A percentile compares a stretch with the other conserved stretches of the same genome.
Conservation (phyloP, 2,797 vertebrate genomes). For the Manis pentadactyla region DNA sequence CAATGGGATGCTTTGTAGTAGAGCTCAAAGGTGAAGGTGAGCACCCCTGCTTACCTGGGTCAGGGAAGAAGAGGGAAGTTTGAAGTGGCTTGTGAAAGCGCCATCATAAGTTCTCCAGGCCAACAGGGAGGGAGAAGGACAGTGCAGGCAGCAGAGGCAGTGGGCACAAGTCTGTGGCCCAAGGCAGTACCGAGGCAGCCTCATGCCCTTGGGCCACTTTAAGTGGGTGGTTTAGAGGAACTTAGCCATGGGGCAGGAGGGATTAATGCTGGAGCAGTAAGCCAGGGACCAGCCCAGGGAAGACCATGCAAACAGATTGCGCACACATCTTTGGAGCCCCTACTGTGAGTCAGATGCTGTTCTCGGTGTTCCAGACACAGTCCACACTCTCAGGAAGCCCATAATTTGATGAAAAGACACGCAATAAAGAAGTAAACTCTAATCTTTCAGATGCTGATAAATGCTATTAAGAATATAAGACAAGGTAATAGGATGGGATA, state of each 20-base stretch:
- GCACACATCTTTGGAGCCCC: background rate
- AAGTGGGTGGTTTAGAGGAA: background rate
- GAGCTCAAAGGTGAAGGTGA: background rate
- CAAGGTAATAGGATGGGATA: background rate
- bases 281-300: background rate
- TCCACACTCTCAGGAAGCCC: background rate
- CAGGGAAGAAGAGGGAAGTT: background rate
- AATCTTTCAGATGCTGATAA: background rate
- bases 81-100: background rate
- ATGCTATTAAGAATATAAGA: conserved; percentile 5
- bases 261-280: background rate
- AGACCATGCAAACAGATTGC: background rate
- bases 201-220: background rate
- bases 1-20: background rate
- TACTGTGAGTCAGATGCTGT: background rate
- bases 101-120: background rate
- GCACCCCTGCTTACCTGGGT: background rate
- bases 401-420: background rate
- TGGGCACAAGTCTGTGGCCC: background rate
- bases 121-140: background rate
- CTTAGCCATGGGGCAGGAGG: background rate
- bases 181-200: too few species aligned
- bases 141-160: background rate
- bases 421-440: background rate
- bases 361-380: background rate